A percentile compares a stretch with the other conserved stretches of the same genome.
Evolutionary conservation across 2,888 invertebrate species (phyloP).

Genomic region (Liopterus haemorrhoidalis): DNA sequence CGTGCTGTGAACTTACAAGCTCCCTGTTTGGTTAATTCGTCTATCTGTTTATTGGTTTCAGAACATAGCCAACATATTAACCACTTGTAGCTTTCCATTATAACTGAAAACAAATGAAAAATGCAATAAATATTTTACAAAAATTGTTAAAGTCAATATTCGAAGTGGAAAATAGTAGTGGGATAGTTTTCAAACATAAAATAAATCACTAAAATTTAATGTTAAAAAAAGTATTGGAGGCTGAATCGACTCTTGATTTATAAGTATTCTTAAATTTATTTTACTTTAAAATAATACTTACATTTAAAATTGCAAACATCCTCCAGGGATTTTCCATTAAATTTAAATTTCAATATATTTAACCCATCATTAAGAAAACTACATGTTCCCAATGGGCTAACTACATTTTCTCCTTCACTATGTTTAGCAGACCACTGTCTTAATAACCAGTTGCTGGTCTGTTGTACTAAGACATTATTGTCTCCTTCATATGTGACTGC

Average conservation of each 20-base stretch:
- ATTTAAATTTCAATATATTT: conserved; percentile 46
- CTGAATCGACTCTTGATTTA: too few relatives aligned
- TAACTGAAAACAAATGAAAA: conserved; percentile 52
- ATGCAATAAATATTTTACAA: conserved; percentile 6
- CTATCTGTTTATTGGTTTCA: conserved; percentile 59
- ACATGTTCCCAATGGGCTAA: conserved; percentile 66
- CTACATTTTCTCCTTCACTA: conserved; percentile 44
- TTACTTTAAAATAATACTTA: conserved; percentile 35
- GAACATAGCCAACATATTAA: conserved; percentile 72
- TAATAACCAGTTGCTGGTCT: conserved; percentile 81
- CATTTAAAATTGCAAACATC: conserved; percentile 43
- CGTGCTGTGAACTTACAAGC: conserved; percentile 68
- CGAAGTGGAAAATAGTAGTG: conserved; percentile 8
- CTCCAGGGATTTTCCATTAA: conserved; percentile 35
- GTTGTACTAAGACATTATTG: conserved; percentile 86
- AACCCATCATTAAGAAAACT: conserved; percentile 57
- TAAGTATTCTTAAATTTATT: conserved; percentile 10
- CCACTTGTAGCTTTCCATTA: conserved; percentile 73
- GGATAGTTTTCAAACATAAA: too few relatives aligned
- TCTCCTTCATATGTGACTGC: conserved; percentile 91
- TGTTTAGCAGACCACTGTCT: conserved; percentile 56
- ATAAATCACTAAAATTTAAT: too few relatives aligned
- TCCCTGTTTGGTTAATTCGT: conserved; percentile 51
- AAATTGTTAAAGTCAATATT: conserved; percentile 9
- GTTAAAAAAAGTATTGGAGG: too few relatives aligned